phyloP scores from a whole-genome alignment of 2,888 invertebrate species.

The Cerastis rubricosa region DNA sequence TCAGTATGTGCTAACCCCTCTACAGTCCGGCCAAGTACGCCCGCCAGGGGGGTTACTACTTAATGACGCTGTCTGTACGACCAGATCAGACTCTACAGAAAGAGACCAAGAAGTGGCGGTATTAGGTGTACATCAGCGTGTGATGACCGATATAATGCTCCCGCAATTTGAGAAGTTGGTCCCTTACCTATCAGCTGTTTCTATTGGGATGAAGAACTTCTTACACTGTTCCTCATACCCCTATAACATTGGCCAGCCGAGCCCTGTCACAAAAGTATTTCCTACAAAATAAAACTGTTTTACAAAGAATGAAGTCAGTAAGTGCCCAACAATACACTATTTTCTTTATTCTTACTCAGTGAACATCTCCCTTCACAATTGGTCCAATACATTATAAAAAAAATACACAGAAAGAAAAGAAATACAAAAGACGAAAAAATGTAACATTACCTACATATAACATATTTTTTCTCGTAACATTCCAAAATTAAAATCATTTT shows the following conservation, averaged over 20 bases:
- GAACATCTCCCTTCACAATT: slow-evolving; percentile 26
- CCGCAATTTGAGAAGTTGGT: too few relatives aligned
- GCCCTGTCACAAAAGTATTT: neutral
- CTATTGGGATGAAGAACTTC: too few relatives aligned
- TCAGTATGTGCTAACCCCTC: too few relatives aligned
- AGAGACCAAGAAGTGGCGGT: too few relatives aligned
- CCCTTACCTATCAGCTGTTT: too few relatives aligned
- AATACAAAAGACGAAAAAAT: slow-evolving; percentile 25
- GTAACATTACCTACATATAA: slow-evolving; percentile 35
- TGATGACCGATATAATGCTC: too few relatives aligned
- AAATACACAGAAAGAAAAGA: slow-evolving; percentile 18
- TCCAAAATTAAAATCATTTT: slow-evolving; percentile 67
- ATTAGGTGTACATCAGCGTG: too few relatives aligned
- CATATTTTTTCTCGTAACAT: slow-evolving; percentile 47
- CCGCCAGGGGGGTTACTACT: too few relatives aligned
- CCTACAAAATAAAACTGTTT: neutral
- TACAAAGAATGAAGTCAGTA: neutral
- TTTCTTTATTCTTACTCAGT: slow-evolving; percentile 21
- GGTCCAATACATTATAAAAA: slow-evolving; percentile 31
- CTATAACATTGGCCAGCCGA: neutral
- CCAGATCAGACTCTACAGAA: too few relatives aligned
- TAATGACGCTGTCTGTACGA: too few relatives aligned
- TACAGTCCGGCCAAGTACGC: too few relatives aligned
- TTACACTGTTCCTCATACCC: too few relatives aligned
- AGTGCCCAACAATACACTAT: slow-evolving; percentile 29